These are phyloP conservation scores for Egretta garzetta DNA, from an alignment of 2,113 vertebrate genomes.

Conservation along the genomic window DNA sequence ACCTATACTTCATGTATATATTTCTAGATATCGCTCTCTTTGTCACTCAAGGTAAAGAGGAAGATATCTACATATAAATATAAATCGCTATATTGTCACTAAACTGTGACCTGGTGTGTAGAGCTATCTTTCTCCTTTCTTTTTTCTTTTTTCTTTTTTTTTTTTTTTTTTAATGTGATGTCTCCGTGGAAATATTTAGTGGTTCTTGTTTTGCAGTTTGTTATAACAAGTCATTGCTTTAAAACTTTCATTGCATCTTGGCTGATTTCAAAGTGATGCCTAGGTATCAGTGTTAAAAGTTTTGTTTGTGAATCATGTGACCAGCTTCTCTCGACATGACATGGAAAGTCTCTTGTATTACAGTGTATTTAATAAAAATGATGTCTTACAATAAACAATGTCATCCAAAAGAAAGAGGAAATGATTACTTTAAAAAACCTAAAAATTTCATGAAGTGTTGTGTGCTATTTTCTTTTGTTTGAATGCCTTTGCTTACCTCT, in stretches of 20 bases:
- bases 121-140: conserved; percentile 76
- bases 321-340: conserved; percentile 88
- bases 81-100: conserved; percentile 68
- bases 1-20: conserved; percentile 65
- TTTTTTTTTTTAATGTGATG: conserved; percentile 66
- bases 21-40: conserved; percentile 62
- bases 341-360: conserved; percentile 92
- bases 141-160: conserved; percentile 58
- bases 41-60: conserved; percentile 34
- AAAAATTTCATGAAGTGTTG: not conserved
- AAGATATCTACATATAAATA: conserved; percentile 57
- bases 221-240: conserved; percentile 77
- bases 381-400: conserved; percentile 88
- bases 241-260: conserved; percentile 82
- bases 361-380: conserved; percentile 95
- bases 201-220: conserved; percentile 78
- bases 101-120: conserved; percentile 89
- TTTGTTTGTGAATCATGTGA: conserved; percentile 96
- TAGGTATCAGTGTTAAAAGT: conserved; percentile 87
- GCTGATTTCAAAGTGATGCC: conserved; percentile 92
- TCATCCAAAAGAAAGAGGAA: conserved; percentile 74
- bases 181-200: conserved; percentile 74
- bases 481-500: not conserved
- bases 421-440: conserved; percentile 48
- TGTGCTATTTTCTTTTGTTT: not conserved